Conservation (phyloP, 2,888 invertebrate genomes). For the Sinotaia quadrata region DNA sequence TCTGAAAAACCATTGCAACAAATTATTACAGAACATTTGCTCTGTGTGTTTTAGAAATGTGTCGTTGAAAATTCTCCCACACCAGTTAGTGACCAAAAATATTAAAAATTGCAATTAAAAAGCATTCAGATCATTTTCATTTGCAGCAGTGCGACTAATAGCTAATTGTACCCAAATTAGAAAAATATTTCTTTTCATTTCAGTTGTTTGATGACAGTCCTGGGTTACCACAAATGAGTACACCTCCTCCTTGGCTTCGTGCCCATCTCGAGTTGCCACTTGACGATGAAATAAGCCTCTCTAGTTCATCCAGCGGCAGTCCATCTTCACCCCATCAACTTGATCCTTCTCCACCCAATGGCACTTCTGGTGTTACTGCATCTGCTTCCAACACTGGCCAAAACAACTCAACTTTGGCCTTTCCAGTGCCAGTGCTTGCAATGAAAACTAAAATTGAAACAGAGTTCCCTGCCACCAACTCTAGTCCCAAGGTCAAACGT, state of each 20-base stretch:
- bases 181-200: slow-evolving; percentile 26
- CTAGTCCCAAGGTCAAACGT: slow-evolving; percentile 65
- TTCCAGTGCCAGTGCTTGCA: slow-evolving; percentile 37
- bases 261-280: slow-evolving; percentile 42
- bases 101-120: no score
- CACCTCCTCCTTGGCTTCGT: slow-evolving; percentile 66
- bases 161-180: no score
- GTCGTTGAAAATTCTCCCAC: no score
- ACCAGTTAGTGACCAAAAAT: no score
- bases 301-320: slow-evolving; percentile 40
- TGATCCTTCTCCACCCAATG: slow-evolving; percentile 13
- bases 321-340: slow-evolving; percentile 37
- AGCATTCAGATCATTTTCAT: no score
- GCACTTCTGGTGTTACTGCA: neutral
- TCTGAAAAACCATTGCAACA: no score
- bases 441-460: slow-evolving; percentile 65
- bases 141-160: no score
- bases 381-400: slow-evolving; percentile 1
- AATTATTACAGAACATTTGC: no score
- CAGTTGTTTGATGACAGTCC: slow-evolving; percentile 57
- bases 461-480: slow-evolving; percentile 66
- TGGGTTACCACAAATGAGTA: slow-evolving; percentile 61
- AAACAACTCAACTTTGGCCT: neutral
- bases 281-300: slow-evolving; percentile 26
- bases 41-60: no score